A percentile compares a stretch with the other conserved stretches of the same genome.
Conservation (phyloP, 2,888 invertebrate genomes). For the Drosophila anomalipes region DNA sequence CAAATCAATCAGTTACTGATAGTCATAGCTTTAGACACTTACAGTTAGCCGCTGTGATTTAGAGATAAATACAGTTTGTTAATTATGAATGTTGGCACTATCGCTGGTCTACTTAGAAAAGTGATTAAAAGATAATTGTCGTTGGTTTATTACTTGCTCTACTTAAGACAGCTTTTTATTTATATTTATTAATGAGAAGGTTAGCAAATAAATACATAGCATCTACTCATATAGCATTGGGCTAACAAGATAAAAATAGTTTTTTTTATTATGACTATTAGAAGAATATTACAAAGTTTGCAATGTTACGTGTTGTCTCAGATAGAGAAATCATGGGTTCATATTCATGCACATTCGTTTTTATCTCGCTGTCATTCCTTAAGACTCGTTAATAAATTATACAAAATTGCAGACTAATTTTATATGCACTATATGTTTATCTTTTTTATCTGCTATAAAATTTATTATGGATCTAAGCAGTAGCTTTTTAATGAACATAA, state of each 20-base stretch:
- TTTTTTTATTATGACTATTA: background rate
- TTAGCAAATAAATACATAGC: background rate
- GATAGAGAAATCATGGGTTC: constrained; percentile 2
- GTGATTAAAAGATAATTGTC: constrained; percentile 5
- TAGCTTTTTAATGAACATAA: background rate
- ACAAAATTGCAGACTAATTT: constrained; percentile 3
- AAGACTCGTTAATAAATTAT: background rate
- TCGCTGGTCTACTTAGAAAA: background rate
- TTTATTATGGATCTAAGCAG: background rate
- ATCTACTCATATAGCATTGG: background rate
- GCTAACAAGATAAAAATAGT: background rate
- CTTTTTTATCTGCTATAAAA: background rate
- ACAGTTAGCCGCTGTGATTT: background rate
- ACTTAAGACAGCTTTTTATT: background rate
- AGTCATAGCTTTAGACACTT: constrained; percentile 7
- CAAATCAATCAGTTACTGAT: constrained; percentile 21
- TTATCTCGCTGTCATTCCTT: constrained; percentile 1
- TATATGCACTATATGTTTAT: background rate
- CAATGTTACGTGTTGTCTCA: background rate
- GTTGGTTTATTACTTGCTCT: constrained; percentile 13
- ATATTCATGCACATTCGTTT: background rate
- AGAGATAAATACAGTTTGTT: background rate
- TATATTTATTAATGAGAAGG: background rate
- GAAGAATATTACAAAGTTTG: background rate
- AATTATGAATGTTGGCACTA: background rate